Conservation (phyloP, 2,888 invertebrate genomes). For the Aspidapion aeneum region DNA sequence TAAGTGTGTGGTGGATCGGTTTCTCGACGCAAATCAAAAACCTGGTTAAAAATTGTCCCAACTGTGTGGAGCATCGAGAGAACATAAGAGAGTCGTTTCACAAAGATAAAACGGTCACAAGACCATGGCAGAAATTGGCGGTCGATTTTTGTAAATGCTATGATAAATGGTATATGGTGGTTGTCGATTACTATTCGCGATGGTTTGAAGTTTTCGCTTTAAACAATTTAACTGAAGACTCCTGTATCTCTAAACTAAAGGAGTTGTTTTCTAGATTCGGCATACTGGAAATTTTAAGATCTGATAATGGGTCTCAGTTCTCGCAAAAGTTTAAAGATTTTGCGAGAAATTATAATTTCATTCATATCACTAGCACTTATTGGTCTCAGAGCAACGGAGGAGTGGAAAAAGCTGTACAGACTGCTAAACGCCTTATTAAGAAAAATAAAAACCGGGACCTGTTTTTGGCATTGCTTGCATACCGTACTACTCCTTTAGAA, state of each 20-base stretch:
- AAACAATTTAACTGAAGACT: slow-evolving; percentile 6
- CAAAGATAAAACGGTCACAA: slow-evolving; percentile 17
- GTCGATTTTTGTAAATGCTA: neutral
- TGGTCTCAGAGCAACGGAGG: slow-evolving; percentile 10
- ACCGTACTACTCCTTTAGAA: neutral
- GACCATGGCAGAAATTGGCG: slow-evolving; percentile 23
- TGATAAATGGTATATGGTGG: slow-evolving; percentile 14
- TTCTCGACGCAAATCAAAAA: slow-evolving; percentile 25
- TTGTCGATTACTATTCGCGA: slow-evolving; percentile 26
- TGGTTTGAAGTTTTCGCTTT: slow-evolving; percentile 23
- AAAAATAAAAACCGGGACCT: slow-evolving; percentile 4
- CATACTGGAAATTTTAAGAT: slow-evolving; percentile 28
- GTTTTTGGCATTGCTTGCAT: neutral
- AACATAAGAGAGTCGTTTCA: slow-evolving; percentile 22
- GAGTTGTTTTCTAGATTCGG: slow-evolving; percentile 29
- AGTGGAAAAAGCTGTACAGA: slow-evolving; percentile 6
- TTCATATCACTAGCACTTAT: slow-evolving; percentile 1
- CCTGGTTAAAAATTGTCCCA: slow-evolving; percentile 22
- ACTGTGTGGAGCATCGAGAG: slow-evolving; percentile 20
- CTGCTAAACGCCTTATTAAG: neutral
- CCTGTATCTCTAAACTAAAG: slow-evolving; percentile 24
- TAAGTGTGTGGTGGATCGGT: slow-evolving; percentile 24
- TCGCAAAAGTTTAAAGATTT: slow-evolving; percentile 21
- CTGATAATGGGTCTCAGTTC: slow-evolving; percentile 32
- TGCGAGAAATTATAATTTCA: slow-evolving; percentile 3